Conservation (phyloP, 2,888 invertebrate species). For the Anodontia alba region DNA sequence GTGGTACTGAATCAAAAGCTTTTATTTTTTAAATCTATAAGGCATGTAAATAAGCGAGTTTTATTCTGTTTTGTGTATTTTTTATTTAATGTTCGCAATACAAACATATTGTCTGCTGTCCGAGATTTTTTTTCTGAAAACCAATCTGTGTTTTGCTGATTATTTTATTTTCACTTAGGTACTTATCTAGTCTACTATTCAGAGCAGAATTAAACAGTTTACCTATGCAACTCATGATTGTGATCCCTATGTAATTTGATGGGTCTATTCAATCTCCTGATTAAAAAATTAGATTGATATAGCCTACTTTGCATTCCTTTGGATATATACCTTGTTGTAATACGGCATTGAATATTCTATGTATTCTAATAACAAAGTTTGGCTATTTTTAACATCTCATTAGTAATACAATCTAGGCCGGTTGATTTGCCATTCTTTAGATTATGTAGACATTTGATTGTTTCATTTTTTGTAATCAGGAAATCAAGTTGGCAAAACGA, state of each 20-base stretch:
- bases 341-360: too few relatives aligned
- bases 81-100: constrained; percentile 3
- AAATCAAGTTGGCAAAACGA: not conserved
- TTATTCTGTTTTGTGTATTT: constrained; percentile 1
- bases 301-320: too few relatives aligned
- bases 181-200: not conserved
- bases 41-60: not conserved
- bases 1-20: constrained; percentile 21
- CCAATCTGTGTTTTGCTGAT: constrained; percentile 2
- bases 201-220: not conserved
- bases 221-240: not conserved
- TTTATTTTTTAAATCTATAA: not conserved
- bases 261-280: too few relatives aligned
- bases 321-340: too few relatives aligned
- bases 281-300: too few relatives aligned
- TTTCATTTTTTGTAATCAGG: not conserved
- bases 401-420: too few relatives aligned
- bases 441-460: not conserved
- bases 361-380: too few relatives aligned
- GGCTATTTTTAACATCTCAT: too few relatives aligned
- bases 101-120: not conserved
- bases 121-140: not conserved
- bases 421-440: not conserved
- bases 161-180: not conserved
- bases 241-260: not conserved